A percentile compares a stretch with the other conserved stretches of the same genome.
Conservation (phyloP, 2,888 invertebrate species). For the Hofmannophila pseudospretella region DNA sequence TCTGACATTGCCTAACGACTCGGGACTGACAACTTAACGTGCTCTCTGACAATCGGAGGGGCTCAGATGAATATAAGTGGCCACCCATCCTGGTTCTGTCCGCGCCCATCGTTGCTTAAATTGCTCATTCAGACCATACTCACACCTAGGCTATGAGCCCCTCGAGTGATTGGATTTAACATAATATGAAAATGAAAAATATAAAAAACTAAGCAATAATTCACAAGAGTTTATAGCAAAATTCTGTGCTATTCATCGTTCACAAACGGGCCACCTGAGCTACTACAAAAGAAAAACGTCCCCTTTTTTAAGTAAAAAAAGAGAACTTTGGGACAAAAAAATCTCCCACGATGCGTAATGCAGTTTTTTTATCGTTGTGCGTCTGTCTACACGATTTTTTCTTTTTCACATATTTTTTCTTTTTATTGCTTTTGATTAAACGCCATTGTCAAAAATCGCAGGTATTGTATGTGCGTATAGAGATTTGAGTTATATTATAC, state of each 20-base stretch:
- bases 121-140: too few species aligned
- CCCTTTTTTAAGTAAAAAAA: slow-evolving; percentile 44
- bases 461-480: slow-evolving; percentile 14
- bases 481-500: slow-evolving; percentile 1
- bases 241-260: slow-evolving; percentile 28
- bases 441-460: slow-evolving; percentile 17
- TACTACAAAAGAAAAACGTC: slow-evolving; percentile 34
- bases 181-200: not conserved
- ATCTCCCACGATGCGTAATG: slow-evolving; percentile 47
- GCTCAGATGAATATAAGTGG: too few species aligned
- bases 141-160: too few species aligned
- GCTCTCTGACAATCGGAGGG: too few species aligned
- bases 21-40: too few species aligned
- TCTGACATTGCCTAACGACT: too few species aligned
- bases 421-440: slow-evolving; percentile 32
- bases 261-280: slow-evolving; percentile 39
- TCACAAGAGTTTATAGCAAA: slow-evolving; percentile 21
- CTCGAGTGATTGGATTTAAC: too few species aligned
- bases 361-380: slow-evolving; percentile 36
- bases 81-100: too few species aligned
- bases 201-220: slow-evolving; percentile 10
- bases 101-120: too few species aligned
- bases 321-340: slow-evolving; percentile 36
- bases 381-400: slow-evolving; percentile 25
- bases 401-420: slow-evolving; percentile 25